Conservation (phyloP, 2,797 vertebrate species). For the Eurystomus glaucurus region DNA sequence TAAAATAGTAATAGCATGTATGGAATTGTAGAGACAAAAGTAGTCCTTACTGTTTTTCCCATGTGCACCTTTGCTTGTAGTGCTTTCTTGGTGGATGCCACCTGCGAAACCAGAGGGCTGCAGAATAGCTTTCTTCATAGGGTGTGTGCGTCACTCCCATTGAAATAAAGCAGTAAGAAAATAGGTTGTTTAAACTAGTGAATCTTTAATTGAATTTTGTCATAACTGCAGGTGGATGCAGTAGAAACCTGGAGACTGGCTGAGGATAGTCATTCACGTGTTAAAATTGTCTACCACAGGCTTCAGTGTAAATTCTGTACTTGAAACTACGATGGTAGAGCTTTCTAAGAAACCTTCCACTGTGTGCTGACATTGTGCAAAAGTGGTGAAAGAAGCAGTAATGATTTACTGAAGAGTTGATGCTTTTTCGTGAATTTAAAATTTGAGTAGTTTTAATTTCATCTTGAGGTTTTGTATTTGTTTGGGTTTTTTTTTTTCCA, state of each 20-base stretch:
- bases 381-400: neutral
- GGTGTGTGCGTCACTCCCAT: neutral
- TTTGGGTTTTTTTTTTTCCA: neutral
- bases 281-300: neutral
- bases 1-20: neutral
- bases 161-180: neutral
- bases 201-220: neutral
- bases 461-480: neutral
- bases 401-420: neutral
- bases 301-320: neutral
- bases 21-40: neutral
- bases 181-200: neutral
- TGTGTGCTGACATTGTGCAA: neutral
- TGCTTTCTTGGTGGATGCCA: neutral
- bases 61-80: accelerated
- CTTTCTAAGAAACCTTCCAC: neutral
- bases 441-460: neutral
- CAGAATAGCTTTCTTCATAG: neutral
- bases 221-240: neutral
- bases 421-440: neutral
- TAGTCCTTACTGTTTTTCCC: neutral
- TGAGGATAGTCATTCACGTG: neutral
- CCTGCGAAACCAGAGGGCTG: neutral
- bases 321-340: neutral
- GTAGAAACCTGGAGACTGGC: neutral